These are phyloP conservation scores for Rhimphoctona megacephalus DNA, from an alignment of 2,888 invertebrate genomes.

Conservation along the genomic window DNA sequence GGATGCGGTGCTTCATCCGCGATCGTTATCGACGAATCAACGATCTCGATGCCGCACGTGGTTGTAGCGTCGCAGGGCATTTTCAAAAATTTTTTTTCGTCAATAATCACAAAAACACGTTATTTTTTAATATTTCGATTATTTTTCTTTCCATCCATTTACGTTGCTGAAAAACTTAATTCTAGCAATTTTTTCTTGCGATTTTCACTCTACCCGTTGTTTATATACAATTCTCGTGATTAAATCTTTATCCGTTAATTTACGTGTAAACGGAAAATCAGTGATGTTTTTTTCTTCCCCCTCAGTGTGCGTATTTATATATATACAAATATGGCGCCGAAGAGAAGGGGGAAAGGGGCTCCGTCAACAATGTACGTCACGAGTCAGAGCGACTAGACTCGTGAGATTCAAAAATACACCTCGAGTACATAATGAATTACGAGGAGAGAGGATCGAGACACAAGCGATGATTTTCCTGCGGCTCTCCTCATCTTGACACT, in stretches of 20 bases:
- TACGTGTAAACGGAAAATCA: background rate
- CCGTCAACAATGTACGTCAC: slow-evolving; percentile 48
- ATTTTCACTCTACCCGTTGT: background rate
- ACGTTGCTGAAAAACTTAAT: background rate
- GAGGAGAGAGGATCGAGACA: background rate
- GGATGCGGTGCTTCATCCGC: slow-evolving; percentile 30
- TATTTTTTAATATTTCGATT: background rate
- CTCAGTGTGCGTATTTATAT: background rate
- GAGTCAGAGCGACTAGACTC: background rate
- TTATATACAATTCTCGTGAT: slow-evolving; percentile 9
- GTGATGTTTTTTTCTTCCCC: background rate
- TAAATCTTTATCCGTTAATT: background rate
- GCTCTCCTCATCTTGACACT: slow-evolving; percentile 12
- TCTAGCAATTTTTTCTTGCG: background rate
- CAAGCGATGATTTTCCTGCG: slow-evolving; percentile 34
- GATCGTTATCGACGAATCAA: slow-evolving; percentile 42
- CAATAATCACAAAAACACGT: background rate
- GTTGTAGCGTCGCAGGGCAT: slow-evolving; percentile 63
- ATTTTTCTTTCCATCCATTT: background rate
- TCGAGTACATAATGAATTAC: slow-evolving; percentile 20
- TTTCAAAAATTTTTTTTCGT: background rate
- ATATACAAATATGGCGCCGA: slow-evolving; percentile 38
- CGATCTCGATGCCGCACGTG: slow-evolving; percentile 30
- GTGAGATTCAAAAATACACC: slow-evolving; percentile 58
- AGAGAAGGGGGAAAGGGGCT: background rate